These are phyloP conservation scores for Pristionchus exspectatus DNA, from an alignment of 2,888 invertebrate genomes.

Conservation along the genomic window DNA sequence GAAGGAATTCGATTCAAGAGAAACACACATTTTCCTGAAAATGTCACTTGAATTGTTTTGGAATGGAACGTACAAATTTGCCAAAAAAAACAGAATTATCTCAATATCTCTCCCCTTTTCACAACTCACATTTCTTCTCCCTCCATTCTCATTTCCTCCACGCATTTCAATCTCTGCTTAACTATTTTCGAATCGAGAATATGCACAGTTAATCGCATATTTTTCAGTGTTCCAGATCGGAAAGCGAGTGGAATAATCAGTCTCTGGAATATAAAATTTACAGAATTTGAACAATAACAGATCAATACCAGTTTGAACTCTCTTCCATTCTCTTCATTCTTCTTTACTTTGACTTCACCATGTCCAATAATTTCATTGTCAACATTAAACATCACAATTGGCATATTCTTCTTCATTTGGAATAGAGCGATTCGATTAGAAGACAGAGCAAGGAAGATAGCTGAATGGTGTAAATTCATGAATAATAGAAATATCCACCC, in stretches of 20 bases:
- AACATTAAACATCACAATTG: background rate
- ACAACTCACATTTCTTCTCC: background rate
- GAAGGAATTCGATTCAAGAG: background rate
- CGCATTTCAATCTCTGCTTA: background rate
- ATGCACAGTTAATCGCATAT: background rate
- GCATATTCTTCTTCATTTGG: background rate
- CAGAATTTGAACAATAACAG: background rate
- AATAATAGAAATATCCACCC: background rate
- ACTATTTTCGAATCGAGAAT: background rate
- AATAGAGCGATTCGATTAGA: background rate
- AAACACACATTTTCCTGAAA: background rate
- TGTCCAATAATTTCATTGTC: background rate
- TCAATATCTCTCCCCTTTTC: no score
- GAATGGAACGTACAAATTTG: no score
- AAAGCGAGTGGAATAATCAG: background rate
- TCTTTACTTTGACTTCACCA: background rate
- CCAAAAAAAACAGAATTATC: no score
- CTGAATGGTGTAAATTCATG: background rate
- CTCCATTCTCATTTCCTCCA: background rate
- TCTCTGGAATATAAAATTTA: background rate
- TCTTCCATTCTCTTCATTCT: background rate
- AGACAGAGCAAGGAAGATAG: background rate
- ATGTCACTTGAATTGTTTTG: no score
- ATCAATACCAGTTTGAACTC: background rate
- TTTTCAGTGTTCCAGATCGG: background rate